Evolutionary conservation across 2,797 vertebrate species (phyloP), one percentile per base, ranked within the genome.

Genomic region (Spea hammondii): DNA sequence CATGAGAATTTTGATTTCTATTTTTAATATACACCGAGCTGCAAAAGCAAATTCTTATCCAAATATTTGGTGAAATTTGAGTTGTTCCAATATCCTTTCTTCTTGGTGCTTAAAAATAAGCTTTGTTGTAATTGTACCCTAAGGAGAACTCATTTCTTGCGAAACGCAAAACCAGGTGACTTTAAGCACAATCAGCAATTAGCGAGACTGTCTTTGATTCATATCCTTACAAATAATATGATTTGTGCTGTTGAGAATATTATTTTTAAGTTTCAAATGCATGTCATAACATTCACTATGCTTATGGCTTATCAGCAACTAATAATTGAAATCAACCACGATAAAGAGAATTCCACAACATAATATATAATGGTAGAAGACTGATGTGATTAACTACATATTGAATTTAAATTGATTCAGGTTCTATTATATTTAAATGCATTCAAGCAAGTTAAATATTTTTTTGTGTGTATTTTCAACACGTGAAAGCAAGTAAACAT

Each of bases 61-160:
- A 92, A 91, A 91, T 90, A 89, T 91, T 91, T 89, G 84, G 83
- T 88, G 87, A 89, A 92, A 91, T 76, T 87, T 87, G 87, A 92
- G 86, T 89, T 92, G 88, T 86, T 57, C 75, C 85, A 83, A 86
- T 88, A 89, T 84, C 71, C 86, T 86, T 86, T 91, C 83, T 88
- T 87, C 84, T 87, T 83, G 12, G 51, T 86, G 55, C 17, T 82
- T 86, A 77, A 70, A 86, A 32, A 86, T 69, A 70, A 74, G 17
- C 70, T 84, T 88, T 88, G 72, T 48, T 84, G 86, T 89, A 91
- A 91, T 88, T 84, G 77, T 87, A 88, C 89, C 84, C 87, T 86
- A 73, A 84, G 85, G 87, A 88, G 84, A 89, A 90, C 86, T 83
- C 70, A 83, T 86, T 89, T 88, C 84, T 85, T 83, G 85, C 84